These are phyloP conservation scores for Ovis aries DNA, from an alignment of 2,113 vertebrate species.

Conservation along the genomic window ARS-UI_Ramb_v3.0 NC_056056.1:140969001-140969500, in stretches of 20 bases:
- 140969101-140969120: constrained; percentile 10
- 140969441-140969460: not conserved
- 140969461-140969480: not conserved
- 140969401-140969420: not conserved
- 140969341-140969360: not conserved
- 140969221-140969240: not conserved
- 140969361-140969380: not conserved
- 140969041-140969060: not conserved
- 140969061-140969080: not conserved
- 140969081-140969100: not conserved
- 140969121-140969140: not conserved
- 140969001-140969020: not conserved
- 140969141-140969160: not conserved
- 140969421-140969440: not conserved
- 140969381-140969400: not conserved
- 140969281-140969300: not conserved
- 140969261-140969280: not conserved
- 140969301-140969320: not conserved
- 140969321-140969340: not conserved
- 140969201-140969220: not conserved
- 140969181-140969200: constrained; percentile 6
- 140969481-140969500: not conserved
- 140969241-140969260: not conserved
- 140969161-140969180: not conserved
- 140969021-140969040: not conserved